These are phyloP conservation scores for Chymomyza caudatula DNA, from an alignment of 2,888 invertebrate genomes.

Conservation along the genomic window DNA sequence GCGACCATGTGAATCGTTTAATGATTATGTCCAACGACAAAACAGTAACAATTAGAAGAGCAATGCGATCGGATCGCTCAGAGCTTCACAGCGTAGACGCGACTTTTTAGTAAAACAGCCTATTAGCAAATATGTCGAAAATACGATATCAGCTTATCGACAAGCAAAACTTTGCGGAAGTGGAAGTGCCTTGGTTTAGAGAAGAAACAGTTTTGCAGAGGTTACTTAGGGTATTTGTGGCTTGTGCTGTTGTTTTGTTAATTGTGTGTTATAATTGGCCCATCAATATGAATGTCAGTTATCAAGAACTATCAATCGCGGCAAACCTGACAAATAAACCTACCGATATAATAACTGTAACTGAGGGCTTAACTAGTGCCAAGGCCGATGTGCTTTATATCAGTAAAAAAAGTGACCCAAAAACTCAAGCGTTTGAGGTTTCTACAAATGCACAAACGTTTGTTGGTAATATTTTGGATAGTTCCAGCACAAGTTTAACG, in stretches of 20 bases:
- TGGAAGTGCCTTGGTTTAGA: slow-evolving; percentile 9
- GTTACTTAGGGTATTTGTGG: slow-evolving; percentile 13
- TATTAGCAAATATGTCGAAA: slow-evolving; percentile 23
- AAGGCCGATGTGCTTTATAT: neutral
- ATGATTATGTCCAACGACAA: neutral
- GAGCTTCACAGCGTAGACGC: neutral
- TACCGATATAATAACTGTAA: neutral
- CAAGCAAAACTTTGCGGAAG: neutral
- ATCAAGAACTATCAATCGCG: neutral
- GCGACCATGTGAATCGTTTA: neutral
- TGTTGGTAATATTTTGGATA: too few relatives aligned
- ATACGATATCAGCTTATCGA: slow-evolving; percentile 38
- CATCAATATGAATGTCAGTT: neutral
- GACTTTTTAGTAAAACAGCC: neutral
- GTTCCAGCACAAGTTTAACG: too few relatives aligned
- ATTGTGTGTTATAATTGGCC: slow-evolving; percentile 26
- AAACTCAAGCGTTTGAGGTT: neutral
- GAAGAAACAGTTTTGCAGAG: slow-evolving; percentile 1
- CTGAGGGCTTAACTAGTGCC: neutral
- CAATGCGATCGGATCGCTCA: slow-evolving; percentile 13
- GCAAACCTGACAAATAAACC: neutral
- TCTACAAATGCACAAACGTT: neutral
- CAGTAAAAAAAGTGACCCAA: neutral
- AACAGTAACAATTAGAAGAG: neutral
- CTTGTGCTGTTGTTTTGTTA: slow-evolving; percentile 21